These are phyloP conservation scores for Hafferia zeledoni DNA, from an alignment of 2,797 vertebrate genomes.

Conservation along the genomic window DNA sequence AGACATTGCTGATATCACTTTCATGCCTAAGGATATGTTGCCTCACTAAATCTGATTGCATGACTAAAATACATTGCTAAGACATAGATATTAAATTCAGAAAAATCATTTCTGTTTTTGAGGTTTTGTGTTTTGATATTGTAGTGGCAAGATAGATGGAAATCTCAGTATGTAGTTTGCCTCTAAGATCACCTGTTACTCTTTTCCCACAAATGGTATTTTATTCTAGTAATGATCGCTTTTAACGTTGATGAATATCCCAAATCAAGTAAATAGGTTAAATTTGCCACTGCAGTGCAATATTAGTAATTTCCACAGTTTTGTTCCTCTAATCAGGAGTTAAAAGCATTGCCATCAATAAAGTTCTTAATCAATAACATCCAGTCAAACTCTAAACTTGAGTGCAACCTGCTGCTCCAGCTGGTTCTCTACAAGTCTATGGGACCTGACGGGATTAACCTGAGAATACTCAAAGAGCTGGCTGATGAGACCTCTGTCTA, in stretches of 20 bases:
- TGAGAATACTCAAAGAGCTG: neutral
- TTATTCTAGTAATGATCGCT: neutral
- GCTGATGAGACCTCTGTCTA: neutral
- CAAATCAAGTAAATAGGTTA: neutral
- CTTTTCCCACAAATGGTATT: neutral
- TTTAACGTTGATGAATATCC: neutral
- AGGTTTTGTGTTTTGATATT: neutral
- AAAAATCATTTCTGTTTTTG: neutral
- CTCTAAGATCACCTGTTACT: neutral
- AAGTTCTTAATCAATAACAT: neutral
- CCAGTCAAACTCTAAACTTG: neutral
- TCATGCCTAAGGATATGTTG: neutral
- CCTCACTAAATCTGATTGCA: neutral
- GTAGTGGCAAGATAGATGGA: neutral
- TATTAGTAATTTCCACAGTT: neutral
- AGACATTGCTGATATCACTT: neutral
- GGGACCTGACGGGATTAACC: neutral
- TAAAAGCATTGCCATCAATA: neutral
- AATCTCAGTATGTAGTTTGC: neutral
- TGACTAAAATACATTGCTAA: neutral
- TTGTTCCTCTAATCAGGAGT: neutral
- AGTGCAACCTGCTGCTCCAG: neutral
- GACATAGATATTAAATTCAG: neutral
- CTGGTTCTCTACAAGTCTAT: neutral
- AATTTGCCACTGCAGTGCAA: neutral